Evolutionary conservation across 2,113 vertebrate species (phyloP).

Genomic region (Pandion haliaetus): DNA sequence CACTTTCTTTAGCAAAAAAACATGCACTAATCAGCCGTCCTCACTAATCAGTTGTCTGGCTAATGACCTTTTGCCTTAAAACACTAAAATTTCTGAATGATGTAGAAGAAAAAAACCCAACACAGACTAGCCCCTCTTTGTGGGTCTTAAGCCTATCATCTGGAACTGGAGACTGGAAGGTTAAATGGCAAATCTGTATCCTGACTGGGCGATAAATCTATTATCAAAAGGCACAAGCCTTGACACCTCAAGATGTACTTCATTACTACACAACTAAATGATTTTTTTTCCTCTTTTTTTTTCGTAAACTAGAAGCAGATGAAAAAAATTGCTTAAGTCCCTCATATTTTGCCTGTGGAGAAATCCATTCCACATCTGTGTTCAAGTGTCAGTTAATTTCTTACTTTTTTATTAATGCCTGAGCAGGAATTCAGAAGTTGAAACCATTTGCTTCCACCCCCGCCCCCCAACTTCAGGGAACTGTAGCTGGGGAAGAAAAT

Average conservation of each 20-base stretch:
- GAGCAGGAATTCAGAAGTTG: slow-evolving; percentile 19
- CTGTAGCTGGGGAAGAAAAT: background rate
- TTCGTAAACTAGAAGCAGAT: slow-evolving; percentile 72
- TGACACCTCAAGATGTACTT: slow-evolving; percentile 73
- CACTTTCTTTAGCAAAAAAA: slow-evolving; percentile 85
- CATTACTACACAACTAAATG: slow-evolving; percentile 66
- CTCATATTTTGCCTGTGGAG: slow-evolving; percentile 42
- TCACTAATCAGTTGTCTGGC: slow-evolving; percentile 85
- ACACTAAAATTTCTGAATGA: slow-evolving; percentile 78
- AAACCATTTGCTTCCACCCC: background rate
- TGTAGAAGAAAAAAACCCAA: slow-evolving; percentile 18
- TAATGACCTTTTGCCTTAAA: slow-evolving; percentile 88
- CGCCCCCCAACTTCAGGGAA: background rate
- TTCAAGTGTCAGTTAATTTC: slow-evolving; percentile 50
- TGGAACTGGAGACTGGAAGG: slow-evolving; percentile 68
- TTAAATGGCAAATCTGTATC: slow-evolving; percentile 73
- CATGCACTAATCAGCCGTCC: slow-evolving; percentile 88
- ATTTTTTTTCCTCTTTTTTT: background rate
- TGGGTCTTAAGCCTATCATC: slow-evolving; percentile 62
- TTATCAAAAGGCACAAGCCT: slow-evolving; percentile 68
- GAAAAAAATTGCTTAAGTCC: slow-evolving; percentile 49
- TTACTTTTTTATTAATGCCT: slow-evolving; percentile 49
- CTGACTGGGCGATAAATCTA: slow-evolving; percentile 77
- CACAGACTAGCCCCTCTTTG: slow-evolving; percentile 50
- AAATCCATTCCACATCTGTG: slow-evolving; percentile 47